A percentile compares a stretch with the other conserved stretches of the same genome.
Conservation (phyloP, 2,113 vertebrate genomes). For the Abramis brama region DNA sequence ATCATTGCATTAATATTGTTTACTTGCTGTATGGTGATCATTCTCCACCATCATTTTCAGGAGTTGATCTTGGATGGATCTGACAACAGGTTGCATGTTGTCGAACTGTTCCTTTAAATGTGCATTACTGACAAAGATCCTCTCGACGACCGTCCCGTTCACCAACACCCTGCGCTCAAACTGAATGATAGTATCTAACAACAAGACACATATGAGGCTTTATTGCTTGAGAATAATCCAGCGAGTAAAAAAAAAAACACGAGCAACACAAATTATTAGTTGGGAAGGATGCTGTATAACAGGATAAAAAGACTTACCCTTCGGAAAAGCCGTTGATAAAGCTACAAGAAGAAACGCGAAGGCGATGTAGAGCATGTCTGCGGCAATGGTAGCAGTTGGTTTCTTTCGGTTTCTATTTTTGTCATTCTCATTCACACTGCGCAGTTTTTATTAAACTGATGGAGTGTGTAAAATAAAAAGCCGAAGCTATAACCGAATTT, state of each 20-base stretch:
- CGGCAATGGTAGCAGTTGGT: background rate
- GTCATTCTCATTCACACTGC: background rate
- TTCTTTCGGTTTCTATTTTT: background rate
- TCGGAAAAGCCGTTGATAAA: background rate
- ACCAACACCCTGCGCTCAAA: constrained; percentile 26
- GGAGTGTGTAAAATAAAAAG: background rate
- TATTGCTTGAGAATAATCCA: background rate
- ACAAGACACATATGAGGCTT: background rate
- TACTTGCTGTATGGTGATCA: background rate
- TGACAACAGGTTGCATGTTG: background rate
- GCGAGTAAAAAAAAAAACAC: background rate
- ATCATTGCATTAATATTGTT: background rate
- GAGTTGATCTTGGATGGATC: background rate
- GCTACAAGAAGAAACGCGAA: background rate
- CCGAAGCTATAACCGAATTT: background rate
- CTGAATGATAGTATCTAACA: background rate
- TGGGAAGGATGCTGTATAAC: background rate
- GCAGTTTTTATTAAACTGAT: background rate
- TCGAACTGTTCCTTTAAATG: background rate
- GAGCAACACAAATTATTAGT: background rate
- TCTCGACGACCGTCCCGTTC: constrained; percentile 15
- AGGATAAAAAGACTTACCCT: constrained; percentile 33
- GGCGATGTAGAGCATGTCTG: constrained; percentile 2
- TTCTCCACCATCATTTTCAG: constrained; percentile 8
- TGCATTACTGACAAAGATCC: background rate